A percentile compares a stretch with the other conserved stretches of the same genome.
Conservation (phyloP, 2,888 invertebrate genomes). For the Cheilosia soror region DNA sequence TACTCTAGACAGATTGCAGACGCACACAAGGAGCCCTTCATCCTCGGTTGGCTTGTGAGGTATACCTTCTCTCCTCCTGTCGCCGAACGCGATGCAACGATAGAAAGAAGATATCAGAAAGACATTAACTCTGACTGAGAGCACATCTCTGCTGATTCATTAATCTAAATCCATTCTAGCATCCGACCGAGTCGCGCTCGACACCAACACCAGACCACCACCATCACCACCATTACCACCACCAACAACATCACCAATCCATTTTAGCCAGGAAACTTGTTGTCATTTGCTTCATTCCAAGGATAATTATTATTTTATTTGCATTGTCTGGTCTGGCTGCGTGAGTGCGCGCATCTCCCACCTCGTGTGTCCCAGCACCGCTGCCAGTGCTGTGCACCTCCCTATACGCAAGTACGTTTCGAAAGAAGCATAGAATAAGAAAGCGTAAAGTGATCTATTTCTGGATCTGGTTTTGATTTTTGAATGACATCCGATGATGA, state of each 20-base stretch:
- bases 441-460: slow-evolving; percentile 76
- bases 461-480: slow-evolving; percentile 74
- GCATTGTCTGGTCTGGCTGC: slow-evolving; percentile 69
- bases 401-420: slow-evolving; percentile 36
- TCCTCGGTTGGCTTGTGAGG: slow-evolving; percentile 1
- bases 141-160: slow-evolving; percentile 71
- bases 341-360: slow-evolving; percentile 33
- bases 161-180: slow-evolving; percentile 74
- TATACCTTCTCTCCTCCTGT: neutral
- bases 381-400: no score
- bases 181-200: slow-evolving; percentile 45
- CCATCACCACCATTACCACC: slow-evolving; percentile 28
- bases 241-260: slow-evolving; percentile 29
- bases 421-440: slow-evolving; percentile 46
- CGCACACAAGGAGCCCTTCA: slow-evolving; percentile 59
- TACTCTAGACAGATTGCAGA: slow-evolving; percentile 70
- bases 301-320: slow-evolving; percentile 75
- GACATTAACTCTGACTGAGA: slow-evolving; percentile 75
- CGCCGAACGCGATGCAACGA: slow-evolving; percentile 14
- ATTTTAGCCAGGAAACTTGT: slow-evolving; percentile 70
- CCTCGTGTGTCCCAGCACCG: neutral
- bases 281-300: slow-evolving; percentile 65
- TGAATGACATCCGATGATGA: slow-evolving; percentile 80
- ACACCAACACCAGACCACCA: slow-evolving; percentile 37
- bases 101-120: slow-evolving; percentile 74